These are phyloP conservation scores for Hafferia zeledoni DNA, from an alignment of 2,797 vertebrate species.

Conservation along the genomic window DNA sequence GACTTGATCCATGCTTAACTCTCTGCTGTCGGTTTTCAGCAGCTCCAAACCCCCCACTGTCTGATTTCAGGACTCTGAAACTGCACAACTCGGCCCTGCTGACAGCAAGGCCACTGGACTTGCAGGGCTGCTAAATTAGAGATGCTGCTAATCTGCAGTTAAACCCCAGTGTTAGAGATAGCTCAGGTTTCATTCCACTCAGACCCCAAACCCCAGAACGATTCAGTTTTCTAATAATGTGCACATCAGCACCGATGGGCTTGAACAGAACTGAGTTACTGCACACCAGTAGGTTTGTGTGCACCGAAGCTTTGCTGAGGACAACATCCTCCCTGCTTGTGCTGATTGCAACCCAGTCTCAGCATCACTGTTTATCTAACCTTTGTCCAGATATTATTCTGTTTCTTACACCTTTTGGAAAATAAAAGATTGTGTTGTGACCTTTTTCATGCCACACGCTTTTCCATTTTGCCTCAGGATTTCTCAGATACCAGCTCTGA, in stretches of 20 bases:
- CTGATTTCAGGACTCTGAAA: neutral
- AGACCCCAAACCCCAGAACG: neutral
- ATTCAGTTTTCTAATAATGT: neutral
- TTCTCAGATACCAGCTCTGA: neutral
- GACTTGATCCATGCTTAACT: neutral
- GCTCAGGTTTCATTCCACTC: neutral
- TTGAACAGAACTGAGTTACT: neutral
- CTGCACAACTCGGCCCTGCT: neutral
- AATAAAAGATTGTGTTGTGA: neutral
- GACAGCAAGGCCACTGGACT: neutral
- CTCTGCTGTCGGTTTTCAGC: rapidly evolving
- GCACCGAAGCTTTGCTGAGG: neutral
- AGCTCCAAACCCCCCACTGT: neutral
- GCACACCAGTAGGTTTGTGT: rapidly evolving
- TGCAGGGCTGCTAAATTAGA: neutral
- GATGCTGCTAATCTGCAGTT: neutral
- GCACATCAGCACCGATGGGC: neutral
- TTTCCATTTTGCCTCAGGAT: neutral
- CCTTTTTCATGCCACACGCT: neutral
- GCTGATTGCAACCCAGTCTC: neutral
- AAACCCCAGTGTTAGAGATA: neutral
- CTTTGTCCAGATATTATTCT: neutral
- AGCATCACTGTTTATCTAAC: neutral
- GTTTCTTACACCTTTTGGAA: neutral
- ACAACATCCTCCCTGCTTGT: neutral